These are phyloP conservation scores for Caenorhabditis zanzibari DNA, from an alignment of 2,888 invertebrate genomes.

Conservation along the genomic window DNA sequence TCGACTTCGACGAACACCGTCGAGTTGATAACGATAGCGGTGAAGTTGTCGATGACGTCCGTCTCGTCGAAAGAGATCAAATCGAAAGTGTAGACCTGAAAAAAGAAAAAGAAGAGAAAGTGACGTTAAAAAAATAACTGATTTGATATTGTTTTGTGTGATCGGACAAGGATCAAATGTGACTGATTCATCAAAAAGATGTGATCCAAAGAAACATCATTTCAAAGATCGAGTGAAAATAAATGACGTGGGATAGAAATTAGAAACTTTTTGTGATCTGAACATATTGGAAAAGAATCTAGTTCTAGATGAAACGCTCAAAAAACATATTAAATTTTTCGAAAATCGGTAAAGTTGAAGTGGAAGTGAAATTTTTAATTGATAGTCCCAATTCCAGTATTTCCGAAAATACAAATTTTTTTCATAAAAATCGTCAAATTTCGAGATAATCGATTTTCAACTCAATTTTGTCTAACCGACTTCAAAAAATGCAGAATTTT, in stretches of 20 bases:
- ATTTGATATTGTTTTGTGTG: constrained; percentile 1
- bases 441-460: too few species aligned
- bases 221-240: constrained; percentile 2
- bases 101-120: constrained; percentile 1
- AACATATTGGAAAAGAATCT: not conserved
- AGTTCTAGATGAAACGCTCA: not conserved
- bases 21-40: constrained; percentile 53
- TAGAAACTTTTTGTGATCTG: not conserved
- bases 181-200: not conserved
- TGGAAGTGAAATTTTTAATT: too few species aligned
- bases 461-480: too few species aligned
- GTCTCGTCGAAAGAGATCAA: constrained; percentile 58
- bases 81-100: constrained; percentile 59
- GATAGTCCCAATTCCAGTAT: too few species aligned
- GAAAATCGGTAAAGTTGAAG: too few species aligned
- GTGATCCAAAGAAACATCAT: constrained; percentile 21
- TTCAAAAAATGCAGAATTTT: too few species aligned
- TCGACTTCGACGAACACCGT: constrained; percentile 57
- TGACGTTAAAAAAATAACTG: constrained; percentile 15
- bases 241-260: constrained; percentile 15
- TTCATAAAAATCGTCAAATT: too few species aligned
- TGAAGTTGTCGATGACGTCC: constrained; percentile 56
- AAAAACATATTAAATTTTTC: not conserved
- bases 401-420: too few species aligned
- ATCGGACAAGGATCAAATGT: constrained; percentile 18